Base-by-base conservation (phyloP, 2,888 invertebrate genomes). In the Caenorhabditis sp. region DNA sequence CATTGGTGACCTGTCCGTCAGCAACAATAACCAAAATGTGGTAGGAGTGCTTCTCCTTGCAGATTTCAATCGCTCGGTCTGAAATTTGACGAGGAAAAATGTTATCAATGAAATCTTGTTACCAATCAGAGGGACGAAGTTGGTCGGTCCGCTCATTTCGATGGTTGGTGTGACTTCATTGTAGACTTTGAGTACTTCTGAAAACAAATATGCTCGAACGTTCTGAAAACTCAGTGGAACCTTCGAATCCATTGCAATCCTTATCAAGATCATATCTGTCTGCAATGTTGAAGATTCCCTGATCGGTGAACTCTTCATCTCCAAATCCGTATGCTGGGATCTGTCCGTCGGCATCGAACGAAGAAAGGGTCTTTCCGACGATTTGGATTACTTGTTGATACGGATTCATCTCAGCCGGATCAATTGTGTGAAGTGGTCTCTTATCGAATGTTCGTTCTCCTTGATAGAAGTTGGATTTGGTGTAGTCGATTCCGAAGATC, bases 271-370 rank as follows among this genome's bases (percentile, higher is more conserved):
- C 89, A 76, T 90, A 83, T n/a, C 89, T 61, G 58, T 92, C 90
- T 35, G 89, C 87, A 64, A 91, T 84, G 79, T 91, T 92, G 88
- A 91, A 91, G 73, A 90, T 89, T 56, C 85, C 87, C 74, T 89
- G 86, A 82, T 93, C 93, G 49, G 90, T 91, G 12, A 93, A 93
- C 59, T 92, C 92, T 56, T 93, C 92, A 87, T 94, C 93, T 26
- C 94, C 94, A 86, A 94, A 94, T 8, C 94, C 94, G 89, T 93
- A 94, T 0, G 93, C 93, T 10, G 93, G 93, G 72, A 94, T 93
- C 66, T 93, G 90, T 5, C 93, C 93, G 86, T 93, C 93, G 47
- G 93, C 93, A 82, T 93, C 93, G 86, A 94, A 93, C 1, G 93
- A 92, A 35, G 93, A 93, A 68, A 94, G 87, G 0, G 94, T 93